Percentiles rank a stretch among this genome's conserved stretches.
These are phyloP conservation scores for Gobius niger DNA, from an alignment of 2,113 vertebrate genomes.

Conservation along the genomic window DNA sequence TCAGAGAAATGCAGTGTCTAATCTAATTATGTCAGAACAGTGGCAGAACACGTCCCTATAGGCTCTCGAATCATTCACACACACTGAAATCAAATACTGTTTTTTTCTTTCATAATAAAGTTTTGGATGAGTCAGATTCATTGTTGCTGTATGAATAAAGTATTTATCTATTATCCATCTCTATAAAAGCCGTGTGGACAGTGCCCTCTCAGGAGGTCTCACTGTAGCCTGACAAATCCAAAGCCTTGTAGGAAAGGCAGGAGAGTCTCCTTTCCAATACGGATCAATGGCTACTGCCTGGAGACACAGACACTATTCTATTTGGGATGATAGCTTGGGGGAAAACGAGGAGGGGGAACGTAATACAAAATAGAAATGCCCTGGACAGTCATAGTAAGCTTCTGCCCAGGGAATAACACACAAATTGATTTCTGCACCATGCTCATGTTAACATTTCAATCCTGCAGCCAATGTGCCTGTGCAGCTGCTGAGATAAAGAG, in stretches of 20 bases:
- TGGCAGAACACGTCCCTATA: constrained; percentile 29
- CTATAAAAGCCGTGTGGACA: background rate
- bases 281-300: constrained; percentile 67
- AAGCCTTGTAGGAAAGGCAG: constrained; percentile 43
- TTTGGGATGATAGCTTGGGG: constrained; percentile 65
- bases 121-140: too few species aligned
- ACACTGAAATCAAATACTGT: background rate
- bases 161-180: background rate
- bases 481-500: constrained; percentile 31
- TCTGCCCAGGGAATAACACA: constrained; percentile 62
- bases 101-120: background rate
- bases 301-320: constrained; percentile 66
- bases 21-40: constrained; percentile 43
- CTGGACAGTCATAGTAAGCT: constrained; percentile 43
- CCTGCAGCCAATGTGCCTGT: constrained; percentile 37
- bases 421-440: constrained; percentile 66
- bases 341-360: constrained; percentile 59
- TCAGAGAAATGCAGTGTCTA: constrained; percentile 45
- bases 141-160: background rate
- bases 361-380: constrained; percentile 68
- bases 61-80: constrained; percentile 4
- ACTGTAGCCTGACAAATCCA: constrained; percentile 39
- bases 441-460: constrained; percentile 62
- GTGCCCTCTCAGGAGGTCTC: constrained; percentile 17
- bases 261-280: constrained; percentile 59